Evolutionary conservation across 2,113 vertebrate species (phyloP).

Genomic region (Oxyura jamaicensis): DNA sequence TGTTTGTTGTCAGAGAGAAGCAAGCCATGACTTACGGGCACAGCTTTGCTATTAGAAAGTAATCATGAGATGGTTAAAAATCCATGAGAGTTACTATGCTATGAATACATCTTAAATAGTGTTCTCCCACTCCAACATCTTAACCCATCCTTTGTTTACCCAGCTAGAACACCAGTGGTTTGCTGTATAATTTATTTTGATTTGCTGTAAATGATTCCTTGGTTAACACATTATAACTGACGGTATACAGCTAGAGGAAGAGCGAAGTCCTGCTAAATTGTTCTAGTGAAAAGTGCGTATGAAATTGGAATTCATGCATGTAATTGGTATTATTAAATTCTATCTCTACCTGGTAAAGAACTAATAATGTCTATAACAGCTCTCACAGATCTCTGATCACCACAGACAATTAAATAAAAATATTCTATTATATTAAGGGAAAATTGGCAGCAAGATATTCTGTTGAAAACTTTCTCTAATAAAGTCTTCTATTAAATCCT

Average conservation of each 20-base stretch:
- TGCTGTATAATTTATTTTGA: background rate
- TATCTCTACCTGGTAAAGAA: background rate
- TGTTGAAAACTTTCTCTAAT: background rate
- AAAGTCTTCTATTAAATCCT: background rate
- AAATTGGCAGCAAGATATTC: background rate
- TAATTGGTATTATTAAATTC: background rate
- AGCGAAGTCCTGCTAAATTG: background rate
- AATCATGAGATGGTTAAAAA: background rate
- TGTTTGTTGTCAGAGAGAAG: background rate
- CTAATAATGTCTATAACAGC: background rate
- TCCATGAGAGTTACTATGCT: background rate
- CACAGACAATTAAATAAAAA: constrained; percentile 20
- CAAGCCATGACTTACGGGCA: background rate
- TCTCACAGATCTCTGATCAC: background rate
- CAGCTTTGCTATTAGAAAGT: background rate
- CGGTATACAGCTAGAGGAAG: background rate
- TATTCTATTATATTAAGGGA: background rate
- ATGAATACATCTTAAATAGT: background rate
- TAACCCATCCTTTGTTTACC: background rate
- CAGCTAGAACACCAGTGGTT: background rate
- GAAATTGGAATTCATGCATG: background rate
- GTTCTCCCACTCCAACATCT: background rate
- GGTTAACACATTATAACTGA: background rate
- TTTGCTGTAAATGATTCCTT: background rate
- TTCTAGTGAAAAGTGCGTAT: background rate